Conservation (phyloP, 2,113 vertebrate genomes). For the Megaceryle torquata region DNA sequence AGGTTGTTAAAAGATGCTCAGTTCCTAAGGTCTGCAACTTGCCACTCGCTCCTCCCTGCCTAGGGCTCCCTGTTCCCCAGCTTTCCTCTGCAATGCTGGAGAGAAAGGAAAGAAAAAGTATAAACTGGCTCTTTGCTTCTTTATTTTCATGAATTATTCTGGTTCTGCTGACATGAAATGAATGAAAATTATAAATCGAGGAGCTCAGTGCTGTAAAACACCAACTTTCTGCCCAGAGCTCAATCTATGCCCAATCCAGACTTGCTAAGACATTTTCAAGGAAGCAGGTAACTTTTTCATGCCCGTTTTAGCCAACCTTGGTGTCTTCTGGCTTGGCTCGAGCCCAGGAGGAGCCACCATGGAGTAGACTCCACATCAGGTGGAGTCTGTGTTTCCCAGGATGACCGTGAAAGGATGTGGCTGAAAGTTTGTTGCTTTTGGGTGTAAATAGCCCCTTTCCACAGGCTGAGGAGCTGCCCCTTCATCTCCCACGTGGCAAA, state of each 20-base stretch:
- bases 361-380: not conserved
- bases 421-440: not conserved
- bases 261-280: not conserved
- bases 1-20: not conserved
- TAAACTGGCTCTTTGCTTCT: not conserved
- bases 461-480: not conserved
- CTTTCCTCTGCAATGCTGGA: not conserved
- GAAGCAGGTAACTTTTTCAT: not conserved
- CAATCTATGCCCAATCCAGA: not conserved
- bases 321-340: not conserved
- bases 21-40: not conserved
- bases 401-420: not conserved
- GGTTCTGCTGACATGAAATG: not conserved
- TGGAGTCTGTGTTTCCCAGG: not conserved
- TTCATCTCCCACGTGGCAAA: accelerated
- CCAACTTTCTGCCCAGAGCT: not conserved
- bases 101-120: not conserved
- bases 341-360: not conserved
- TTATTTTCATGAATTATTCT: not conserved
- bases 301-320: not conserved
- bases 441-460: not conserved
- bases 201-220: not conserved
- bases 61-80: not conserved
- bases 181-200: not conserved
- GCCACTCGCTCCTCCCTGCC: not conserved